A percentile compares a stretch with the other conserved stretches of the same genome.
Evolutionary conservation across 1,140 invertebrate species (phyloP).

Genomic region (Acromyrmex echinatior): DNA sequence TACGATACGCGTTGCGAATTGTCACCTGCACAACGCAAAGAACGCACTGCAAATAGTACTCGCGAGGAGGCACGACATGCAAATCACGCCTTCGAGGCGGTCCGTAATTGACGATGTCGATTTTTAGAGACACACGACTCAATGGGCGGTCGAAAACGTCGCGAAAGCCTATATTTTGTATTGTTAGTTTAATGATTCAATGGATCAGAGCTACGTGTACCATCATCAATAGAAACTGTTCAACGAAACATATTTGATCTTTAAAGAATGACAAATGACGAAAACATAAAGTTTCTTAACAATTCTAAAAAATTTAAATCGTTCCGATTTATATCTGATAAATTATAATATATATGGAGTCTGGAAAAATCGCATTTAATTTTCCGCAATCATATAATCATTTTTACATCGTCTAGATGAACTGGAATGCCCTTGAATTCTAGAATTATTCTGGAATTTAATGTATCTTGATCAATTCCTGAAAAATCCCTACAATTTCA

Average conservation of each 20-base stretch:
- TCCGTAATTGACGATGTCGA: constrained; percentile 62
- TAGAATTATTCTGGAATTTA: no score
- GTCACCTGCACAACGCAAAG: constrained; percentile 71
- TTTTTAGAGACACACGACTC: constrained; percentile 54
- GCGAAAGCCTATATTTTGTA: constrained; percentile 55
- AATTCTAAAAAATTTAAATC: not conserved
- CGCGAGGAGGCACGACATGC: constrained; percentile 61
- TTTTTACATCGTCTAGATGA: no score
- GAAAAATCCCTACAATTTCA: no score
- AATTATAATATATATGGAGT: not conserved
- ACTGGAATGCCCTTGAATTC: no score
- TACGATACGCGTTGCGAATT: constrained; percentile 71
- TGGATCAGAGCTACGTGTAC: not conserved
- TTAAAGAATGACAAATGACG: not conserved
- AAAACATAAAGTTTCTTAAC: not conserved
- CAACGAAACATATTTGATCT: constrained; percentile 36
- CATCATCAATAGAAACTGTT: constrained; percentile 26
- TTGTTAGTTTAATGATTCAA: constrained; percentile 72
- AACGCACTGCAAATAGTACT: constrained; percentile 64
- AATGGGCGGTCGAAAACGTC: constrained; percentile 58
- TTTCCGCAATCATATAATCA: not conserved
- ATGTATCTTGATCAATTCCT: no score
- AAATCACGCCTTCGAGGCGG: constrained; percentile 62
- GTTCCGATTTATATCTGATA: not conserved
- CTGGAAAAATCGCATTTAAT: not conserved